Percentiles rank a stretch among this genome's conserved stretches.
Conservation (phyloP, 1,140 invertebrate species). For the Rhyzopertha dominica region DNA sequence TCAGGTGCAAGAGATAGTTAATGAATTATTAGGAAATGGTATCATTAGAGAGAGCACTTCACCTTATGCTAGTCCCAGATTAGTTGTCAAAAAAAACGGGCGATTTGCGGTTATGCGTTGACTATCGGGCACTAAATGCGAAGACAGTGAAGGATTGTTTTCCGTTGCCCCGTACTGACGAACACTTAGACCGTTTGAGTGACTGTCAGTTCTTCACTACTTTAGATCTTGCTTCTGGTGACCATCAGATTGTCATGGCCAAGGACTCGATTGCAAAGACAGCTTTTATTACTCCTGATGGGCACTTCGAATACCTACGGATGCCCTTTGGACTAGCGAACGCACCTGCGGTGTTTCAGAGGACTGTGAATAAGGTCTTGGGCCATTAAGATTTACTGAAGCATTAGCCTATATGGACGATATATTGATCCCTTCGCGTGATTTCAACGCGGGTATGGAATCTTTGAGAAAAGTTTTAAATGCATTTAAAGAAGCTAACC, state of each 20-base stretch:
- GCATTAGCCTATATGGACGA: constrained; percentile 10
- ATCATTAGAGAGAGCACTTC: background rate
- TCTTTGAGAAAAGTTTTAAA: constrained; percentile 3
- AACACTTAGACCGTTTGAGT: no score
- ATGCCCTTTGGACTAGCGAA: constrained; percentile 36
- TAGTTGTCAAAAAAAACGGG: constrained; percentile 19
- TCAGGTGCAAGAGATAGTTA: background rate
- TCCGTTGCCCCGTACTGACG: no score
- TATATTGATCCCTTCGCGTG: constrained; percentile 1
- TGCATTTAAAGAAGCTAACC: constrained; percentile 1
- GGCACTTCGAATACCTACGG: constrained; percentile 35
- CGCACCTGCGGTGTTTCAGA: constrained; percentile 29
- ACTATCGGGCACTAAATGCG: constrained; percentile 30
- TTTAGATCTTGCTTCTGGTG: constrained; percentile 45
- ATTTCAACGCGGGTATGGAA: background rate
- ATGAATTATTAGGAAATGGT: background rate
- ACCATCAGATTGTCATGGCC: constrained; percentile 37
- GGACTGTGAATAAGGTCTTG: constrained; percentile 29
- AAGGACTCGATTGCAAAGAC: constrained; percentile 42
- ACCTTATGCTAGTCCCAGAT: background rate
- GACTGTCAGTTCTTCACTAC: no score
- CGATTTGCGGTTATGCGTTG: constrained; percentile 27
- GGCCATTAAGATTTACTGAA: constrained; percentile 6
- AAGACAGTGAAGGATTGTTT: constrained; percentile 23
- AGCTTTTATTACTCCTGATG: constrained; percentile 40